Evolutionary conservation across 1,140 invertebrate genomes (phyloP), one percentile per base, ranked within the genome.

Genomic region (Pseudomyrmex gracilis): DNA sequence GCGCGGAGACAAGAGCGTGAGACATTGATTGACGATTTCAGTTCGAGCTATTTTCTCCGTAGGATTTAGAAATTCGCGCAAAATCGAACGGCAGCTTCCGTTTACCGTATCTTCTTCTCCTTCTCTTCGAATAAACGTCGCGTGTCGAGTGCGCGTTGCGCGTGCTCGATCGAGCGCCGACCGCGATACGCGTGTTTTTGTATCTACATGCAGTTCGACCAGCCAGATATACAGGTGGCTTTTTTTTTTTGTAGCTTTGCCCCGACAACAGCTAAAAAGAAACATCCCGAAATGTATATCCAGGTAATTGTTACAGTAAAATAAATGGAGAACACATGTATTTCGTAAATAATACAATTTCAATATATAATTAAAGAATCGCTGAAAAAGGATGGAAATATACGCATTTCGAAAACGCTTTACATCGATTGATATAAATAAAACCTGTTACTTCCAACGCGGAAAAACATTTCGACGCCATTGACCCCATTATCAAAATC

Each of bases 21-120:
- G 57, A 76, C 70, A 80, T 58, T 71, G 57, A 71, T 71, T 57
- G 51, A 82, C 76, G 77, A 87, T 85, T 87, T 60, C 34, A 60
- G 55, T 51, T n/a, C 3, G 45, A 17, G 55, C 45, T 53, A 43
- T 58, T 74, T 82, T 51, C 68, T 73, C 53, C 17, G 24, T 20
- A 70, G 67, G 45, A 71, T 80, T 68, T 80, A 71, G 77, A 80
- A 80, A 68, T 45, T 45, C 20, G 55, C 10, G 15, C 66, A 49
- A 55, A 77, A 77, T 51, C 61, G 73, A 49, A 77, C 49, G 34
- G 34, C 34, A 34, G 73, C 60, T 22, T 76, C 73, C 60, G 73
- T 13, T 63, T 63, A 76, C 5, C 73, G 73, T 63, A 51, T 74
- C 73, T 74, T 74, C 73, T 76, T 76, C 47, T 63, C 45, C 58